Evolutionary conservation across 2,888 invertebrate genomes (phyloP).

Genomic region (Diadromus collaris): DNA sequence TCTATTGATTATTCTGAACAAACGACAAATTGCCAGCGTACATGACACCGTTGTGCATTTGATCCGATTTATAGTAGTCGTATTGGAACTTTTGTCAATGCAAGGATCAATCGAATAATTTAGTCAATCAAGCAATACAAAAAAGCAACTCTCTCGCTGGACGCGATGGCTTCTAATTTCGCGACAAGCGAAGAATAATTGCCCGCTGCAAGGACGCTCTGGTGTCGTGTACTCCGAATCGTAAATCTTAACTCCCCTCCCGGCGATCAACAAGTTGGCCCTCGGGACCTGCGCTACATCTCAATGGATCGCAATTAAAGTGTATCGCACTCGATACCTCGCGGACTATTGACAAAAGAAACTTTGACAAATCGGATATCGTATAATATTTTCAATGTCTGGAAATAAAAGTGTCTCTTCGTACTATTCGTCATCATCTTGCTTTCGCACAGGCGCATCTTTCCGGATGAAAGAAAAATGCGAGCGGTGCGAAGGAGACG

Average conservation of each 20-base stretch:
- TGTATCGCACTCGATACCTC: constrained; percentile 10
- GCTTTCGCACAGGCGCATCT: too few relatives aligned
- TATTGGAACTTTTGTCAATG: neutral
- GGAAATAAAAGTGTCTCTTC: too few relatives aligned
- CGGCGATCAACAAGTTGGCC: constrained; percentile 45
- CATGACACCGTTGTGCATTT: constrained; percentile 17
- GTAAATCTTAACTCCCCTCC: constrained; percentile 39
- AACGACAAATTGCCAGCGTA: constrained; percentile 20
- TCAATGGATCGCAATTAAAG: constrained; percentile 46
- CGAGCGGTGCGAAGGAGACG: too few relatives aligned
- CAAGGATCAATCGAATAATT: neutral
- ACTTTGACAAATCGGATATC: too few relatives aligned
- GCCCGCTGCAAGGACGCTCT: constrained; percentile 10
- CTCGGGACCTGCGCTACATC: constrained; percentile 15
- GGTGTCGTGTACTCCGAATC: constrained; percentile 13
- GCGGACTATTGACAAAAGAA: neutral
- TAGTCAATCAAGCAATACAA: constrained; percentile 1
- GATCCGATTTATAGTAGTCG: constrained; percentile 29
- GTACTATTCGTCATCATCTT: too few relatives aligned
- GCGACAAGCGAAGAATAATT: constrained; percentile 35
- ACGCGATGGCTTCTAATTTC: constrained; percentile 23
- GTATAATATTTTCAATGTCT: too few relatives aligned
- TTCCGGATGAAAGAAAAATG: too few relatives aligned
- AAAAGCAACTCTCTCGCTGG: neutral
- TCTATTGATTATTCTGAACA: neutral